phyloP scores from a whole-genome alignment of 2,888 invertebrate genomes.

The Drosophila austrosaltans region DNA sequence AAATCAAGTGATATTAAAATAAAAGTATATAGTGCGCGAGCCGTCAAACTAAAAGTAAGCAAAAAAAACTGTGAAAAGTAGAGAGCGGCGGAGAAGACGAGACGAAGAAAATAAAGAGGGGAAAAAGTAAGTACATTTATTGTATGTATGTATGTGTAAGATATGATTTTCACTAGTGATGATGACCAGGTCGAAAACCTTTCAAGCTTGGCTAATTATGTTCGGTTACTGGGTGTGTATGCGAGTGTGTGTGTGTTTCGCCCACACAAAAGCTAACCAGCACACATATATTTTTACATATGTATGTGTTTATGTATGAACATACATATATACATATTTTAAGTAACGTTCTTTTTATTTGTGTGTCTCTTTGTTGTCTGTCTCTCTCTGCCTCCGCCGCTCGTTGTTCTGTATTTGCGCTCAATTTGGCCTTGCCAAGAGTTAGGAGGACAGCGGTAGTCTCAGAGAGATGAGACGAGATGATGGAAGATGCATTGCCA shows the following conservation, averaged over 20 bases:
- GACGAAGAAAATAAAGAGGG: slow-evolving; percentile 28
- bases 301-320: not conserved
- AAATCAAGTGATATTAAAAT: slow-evolving; percentile 60
- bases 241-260: slow-evolving; percentile 12
- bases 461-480: not conserved
- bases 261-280: slow-evolving; percentile 18
- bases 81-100: slow-evolving; percentile 30
- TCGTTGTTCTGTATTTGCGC: slow-evolving; percentile 30
- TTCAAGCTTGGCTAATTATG: slow-evolving; percentile 75
- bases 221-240: slow-evolving; percentile 33
- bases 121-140: slow-evolving; percentile 16
- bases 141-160: not conserved
- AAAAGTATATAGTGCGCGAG: slow-evolving; percentile 30
- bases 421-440: slow-evolving; percentile 50
- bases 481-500: slow-evolving; percentile 6
- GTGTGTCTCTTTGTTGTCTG: slow-evolving; percentile 67
- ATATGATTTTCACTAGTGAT: slow-evolving; percentile 47
- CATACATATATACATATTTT: not conserved
- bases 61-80: slow-evolving; percentile 15
- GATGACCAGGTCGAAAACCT: slow-evolving; percentile 43
- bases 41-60: slow-evolving; percentile 21
- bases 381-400: slow-evolving; percentile 13
- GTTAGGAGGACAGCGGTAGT: not conserved
- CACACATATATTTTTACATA: slow-evolving; percentile 11
- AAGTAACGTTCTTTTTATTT: slow-evolving; percentile 61